Evolutionary conservation across 2,113 vertebrate genomes (phyloP).

Genomic region (Myanophis thanlyinensis): DNA sequence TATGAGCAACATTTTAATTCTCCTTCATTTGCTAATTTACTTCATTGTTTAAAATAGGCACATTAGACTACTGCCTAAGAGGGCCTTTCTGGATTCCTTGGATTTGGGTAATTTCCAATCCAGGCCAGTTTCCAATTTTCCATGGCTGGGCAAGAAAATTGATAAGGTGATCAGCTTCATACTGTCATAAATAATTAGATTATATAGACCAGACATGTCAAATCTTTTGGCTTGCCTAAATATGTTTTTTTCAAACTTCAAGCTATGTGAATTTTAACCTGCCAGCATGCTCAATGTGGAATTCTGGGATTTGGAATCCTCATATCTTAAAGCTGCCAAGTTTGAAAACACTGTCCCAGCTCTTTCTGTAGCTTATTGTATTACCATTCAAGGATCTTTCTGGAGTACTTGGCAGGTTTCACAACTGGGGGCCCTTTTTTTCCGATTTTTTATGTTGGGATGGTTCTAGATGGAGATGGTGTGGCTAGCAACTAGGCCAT

Average conservation of each 20-base stretch:
- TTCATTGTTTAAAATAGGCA: not conserved
- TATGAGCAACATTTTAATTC: not conserved
- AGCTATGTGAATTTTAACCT: not conserved
- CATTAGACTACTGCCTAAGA: not conserved
- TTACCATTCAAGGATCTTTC: not conserved
- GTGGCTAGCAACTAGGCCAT: not conserved
- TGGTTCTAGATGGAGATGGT: not conserved
- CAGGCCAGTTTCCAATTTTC: not conserved
- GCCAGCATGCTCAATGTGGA: not conserved
- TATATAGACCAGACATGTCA: not conserved
- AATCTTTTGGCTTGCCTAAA: not conserved
- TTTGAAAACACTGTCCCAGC: not conserved
- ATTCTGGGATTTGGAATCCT: not conserved
- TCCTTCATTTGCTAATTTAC: not conserved
- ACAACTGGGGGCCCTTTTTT: not conserved
- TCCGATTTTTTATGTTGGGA: not conserved
- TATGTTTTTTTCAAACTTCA: not conserved
- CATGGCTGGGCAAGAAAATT: not conserved
- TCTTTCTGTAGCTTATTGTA: not conserved
- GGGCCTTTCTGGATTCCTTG: not conserved
- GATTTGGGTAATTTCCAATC: not conserved
- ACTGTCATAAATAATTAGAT: not conserved
- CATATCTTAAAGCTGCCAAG: not conserved
- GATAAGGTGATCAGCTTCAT: not conserved
- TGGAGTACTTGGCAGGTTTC: not conserved